Evolutionary conservation across 2,888 invertebrate genomes (phyloP).

Genomic region (Troides helena): DNA sequence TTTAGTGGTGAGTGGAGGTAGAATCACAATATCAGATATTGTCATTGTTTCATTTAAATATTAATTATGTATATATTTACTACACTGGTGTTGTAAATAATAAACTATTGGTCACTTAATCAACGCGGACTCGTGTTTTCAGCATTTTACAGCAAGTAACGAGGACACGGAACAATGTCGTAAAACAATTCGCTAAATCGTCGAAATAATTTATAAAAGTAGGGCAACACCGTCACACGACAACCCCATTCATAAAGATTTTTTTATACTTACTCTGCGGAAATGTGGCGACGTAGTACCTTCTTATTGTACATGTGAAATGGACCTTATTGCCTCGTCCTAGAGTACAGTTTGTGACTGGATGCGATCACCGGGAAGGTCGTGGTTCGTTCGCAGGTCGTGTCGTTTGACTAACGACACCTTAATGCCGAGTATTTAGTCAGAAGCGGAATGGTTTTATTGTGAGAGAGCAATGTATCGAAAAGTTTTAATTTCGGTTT

Average conservation of each 20-base stretch:
- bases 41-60: no score
- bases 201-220: conserved; percentile 66
- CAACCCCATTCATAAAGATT: conserved; percentile 69
- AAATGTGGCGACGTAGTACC: conserved; percentile 32
- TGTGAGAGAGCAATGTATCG: conserved; percentile 76
- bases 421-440: conserved; percentile 77
- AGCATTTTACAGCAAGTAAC: conserved; percentile 22
- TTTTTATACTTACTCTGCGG: conserved; percentile 47
- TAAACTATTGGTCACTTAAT: conserved; percentile 1
- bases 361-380: conserved; percentile 29
- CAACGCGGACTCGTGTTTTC: neutral
- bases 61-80: no score
- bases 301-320: conserved; percentile 20
- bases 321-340: conserved; percentile 7
- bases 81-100: neutral
- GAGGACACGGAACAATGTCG: conserved; percentile 40
- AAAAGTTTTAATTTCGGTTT: conserved; percentile 79
- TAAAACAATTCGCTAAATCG: conserved; percentile 67
- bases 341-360: conserved; percentile 37
- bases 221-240: conserved; percentile 61
- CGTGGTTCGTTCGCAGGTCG: conserved; percentile 38
- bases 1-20: no score
- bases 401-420: conserved; percentile 76
- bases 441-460: conserved; percentile 65
- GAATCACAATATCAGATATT: no score